These are phyloP conservation scores for Pangasius mekongensis DNA, from an alignment of 2,797 vertebrate genomes.

Conservation along the genomic window DNA sequence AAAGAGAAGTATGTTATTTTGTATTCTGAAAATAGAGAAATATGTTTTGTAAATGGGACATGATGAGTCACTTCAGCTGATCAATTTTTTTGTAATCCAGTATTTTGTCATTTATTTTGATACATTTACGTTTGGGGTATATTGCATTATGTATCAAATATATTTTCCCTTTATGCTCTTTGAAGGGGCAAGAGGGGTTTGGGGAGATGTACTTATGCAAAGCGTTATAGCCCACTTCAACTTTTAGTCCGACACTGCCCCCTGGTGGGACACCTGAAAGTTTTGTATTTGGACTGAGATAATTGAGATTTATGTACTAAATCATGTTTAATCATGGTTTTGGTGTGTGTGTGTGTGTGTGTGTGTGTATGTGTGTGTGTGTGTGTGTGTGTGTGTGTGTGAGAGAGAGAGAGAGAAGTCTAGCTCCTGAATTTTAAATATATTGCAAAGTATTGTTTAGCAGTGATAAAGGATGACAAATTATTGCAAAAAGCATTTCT, in stretches of 20 bases:
- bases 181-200: too few relatives aligned
- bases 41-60: background rate
- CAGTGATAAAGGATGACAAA: background rate
- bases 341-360: too few relatives aligned
- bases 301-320: background rate
- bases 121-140: background rate
- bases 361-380: background rate
- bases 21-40: background rate
- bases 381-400: background rate
- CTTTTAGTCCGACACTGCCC: background rate
- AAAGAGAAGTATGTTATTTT: background rate
- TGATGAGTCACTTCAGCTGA: background rate
- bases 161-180: background rate
- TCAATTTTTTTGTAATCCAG: background rate
- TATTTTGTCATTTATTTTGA: background rate
- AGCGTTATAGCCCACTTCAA: background rate
- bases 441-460: background rate
- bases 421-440: background rate
- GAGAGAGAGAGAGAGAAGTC: background rate
- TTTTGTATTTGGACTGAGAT: background rate
- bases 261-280: background rate
- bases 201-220: background rate
- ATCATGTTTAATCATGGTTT: background rate
- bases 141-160: background rate
- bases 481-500: background rate